Evolutionary conservation across 2,113 vertebrate genomes (phyloP).

Genomic region (Petrocephalus zakoni): DNA sequence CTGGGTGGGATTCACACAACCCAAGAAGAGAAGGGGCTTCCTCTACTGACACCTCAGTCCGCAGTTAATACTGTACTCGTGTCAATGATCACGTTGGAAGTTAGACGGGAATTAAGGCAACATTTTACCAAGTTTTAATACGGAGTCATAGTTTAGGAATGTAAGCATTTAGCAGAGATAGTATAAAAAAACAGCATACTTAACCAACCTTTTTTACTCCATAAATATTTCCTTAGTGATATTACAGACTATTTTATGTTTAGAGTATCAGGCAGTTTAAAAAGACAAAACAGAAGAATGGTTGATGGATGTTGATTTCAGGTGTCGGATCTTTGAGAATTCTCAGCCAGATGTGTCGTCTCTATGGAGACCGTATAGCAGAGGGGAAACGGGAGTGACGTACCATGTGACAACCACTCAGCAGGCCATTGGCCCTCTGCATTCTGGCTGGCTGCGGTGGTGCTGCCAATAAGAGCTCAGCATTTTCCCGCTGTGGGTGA

Average conservation of each 20-base stretch:
- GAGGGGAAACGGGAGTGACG: slow-evolving; percentile 21
- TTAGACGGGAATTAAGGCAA: not conserved
- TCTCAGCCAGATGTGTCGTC: not conserved
- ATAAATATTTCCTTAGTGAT: not conserved
- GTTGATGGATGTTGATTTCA: not conserved
- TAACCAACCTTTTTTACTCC: not conserved
- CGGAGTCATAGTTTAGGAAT: not conserved
- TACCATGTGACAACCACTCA: slow-evolving; percentile 57
- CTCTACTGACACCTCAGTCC: too few relatives aligned
- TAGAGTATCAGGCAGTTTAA: not conserved
- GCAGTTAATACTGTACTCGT: not conserved
- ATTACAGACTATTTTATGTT: not conserved
- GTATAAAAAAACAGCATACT: not conserved
- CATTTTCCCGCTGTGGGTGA: slow-evolving; percentile 46
- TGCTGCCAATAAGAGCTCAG: slow-evolving; percentile 45
- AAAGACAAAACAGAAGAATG: not conserved
- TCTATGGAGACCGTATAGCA: not conserved
- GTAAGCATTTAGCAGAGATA: not conserved
- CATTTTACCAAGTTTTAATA: not conserved
- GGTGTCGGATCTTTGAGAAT: not conserved
- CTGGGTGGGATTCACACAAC: not conserved
- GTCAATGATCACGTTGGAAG: not conserved
- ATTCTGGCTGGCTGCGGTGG: slow-evolving; percentile 43
- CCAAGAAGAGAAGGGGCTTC: not conserved
- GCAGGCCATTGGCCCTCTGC: slow-evolving; percentile 46